Conservation (phyloP, 2,113 vertebrate genomes). For the Dendropsophus ebraccatus region DNA sequence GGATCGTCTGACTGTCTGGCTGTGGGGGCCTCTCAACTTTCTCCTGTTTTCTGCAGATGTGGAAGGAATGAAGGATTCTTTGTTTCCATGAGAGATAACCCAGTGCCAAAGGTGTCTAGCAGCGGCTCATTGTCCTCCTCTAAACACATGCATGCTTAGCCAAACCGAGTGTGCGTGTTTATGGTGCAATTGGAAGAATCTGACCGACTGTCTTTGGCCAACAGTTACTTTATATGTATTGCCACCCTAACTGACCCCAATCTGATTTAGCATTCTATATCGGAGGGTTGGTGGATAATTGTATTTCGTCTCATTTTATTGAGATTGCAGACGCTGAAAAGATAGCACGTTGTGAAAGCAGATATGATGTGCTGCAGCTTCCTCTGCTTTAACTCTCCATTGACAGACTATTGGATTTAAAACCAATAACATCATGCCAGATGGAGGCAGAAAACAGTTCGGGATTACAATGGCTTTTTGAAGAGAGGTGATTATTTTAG, state of each 20-base stretch:
- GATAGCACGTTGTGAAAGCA: neutral
- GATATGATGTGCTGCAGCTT: conserved; percentile 5
- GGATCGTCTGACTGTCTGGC: too few species aligned
- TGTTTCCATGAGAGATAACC: too few species aligned
- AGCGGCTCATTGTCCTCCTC: neutral
- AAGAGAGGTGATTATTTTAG: conserved; percentile 5
- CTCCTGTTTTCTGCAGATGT: too few species aligned
- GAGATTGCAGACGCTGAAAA: neutral
- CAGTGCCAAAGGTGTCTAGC: neutral
- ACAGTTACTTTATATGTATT: too few species aligned
- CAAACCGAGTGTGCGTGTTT: neutral
- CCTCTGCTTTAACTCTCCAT: conserved; percentile 16
- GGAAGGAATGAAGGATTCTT: too few species aligned
- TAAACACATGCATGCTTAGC: neutral
- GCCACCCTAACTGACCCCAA: neutral
- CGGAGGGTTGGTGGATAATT: neutral
- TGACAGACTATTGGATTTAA: conserved; percentile 50
- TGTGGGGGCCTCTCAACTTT: too few species aligned
- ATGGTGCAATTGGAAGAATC: too few species aligned
- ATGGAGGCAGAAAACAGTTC: neutral
- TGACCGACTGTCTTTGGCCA: too few species aligned
- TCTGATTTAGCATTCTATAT: neutral
- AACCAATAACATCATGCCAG: conserved; percentile 44
- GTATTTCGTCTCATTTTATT: neutral
- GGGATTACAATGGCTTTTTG: conserved; percentile 16